Base-by-base conservation (phyloP, 2,888 invertebrate genomes). In the Helicoverpa assulta region DNA sequence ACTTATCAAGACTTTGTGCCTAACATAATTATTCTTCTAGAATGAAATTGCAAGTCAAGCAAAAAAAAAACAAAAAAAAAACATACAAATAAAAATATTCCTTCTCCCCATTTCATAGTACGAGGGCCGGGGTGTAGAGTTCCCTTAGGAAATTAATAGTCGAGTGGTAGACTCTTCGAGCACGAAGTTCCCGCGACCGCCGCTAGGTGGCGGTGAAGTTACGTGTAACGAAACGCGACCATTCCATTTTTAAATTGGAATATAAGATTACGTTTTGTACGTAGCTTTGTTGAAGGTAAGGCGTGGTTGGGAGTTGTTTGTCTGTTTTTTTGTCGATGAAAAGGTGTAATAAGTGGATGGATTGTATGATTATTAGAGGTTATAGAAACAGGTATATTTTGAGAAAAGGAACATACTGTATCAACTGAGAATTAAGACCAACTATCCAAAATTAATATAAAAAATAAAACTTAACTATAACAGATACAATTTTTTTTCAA, bases 131-230 rank as follows among this genome's bases (percentile, higher is more conserved):
- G 88, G 92, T 90, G 91, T 88, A 81, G 91, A 91, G 93, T 89
- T 94, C 94, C 94, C 94, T 93, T 94, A 94, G 94, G 94, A 95
- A 95, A 95, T 95, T 94, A 94, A 94, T 94, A 90, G 92, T 84
- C 85, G 86, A 88, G 89, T 89, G 85, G 85, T 85, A 86, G 90
- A 91, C 91, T 93, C 92, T 92, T 92, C 88, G 80, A 47, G 76
- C 78, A 82, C 76, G 77, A 83, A 76, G 90, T 94, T 92, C 91
- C 21, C 73, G 69, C 80, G 64, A 50, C 43, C 21, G 58, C 81
- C 89, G 87, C 85, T 91, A 94, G 95, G 87, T 95, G 95, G 93
- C 93, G 90, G 66, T 57, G 60, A 29, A 62, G 53, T 55, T 40
- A 66, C 65, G 57, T 74, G 56, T 70, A 56, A 74, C 58, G 63